These are phyloP conservation scores for Drosophila nigromelanica DNA, from an alignment of 1,140 invertebrate species.

Conservation along the genomic window DNA sequence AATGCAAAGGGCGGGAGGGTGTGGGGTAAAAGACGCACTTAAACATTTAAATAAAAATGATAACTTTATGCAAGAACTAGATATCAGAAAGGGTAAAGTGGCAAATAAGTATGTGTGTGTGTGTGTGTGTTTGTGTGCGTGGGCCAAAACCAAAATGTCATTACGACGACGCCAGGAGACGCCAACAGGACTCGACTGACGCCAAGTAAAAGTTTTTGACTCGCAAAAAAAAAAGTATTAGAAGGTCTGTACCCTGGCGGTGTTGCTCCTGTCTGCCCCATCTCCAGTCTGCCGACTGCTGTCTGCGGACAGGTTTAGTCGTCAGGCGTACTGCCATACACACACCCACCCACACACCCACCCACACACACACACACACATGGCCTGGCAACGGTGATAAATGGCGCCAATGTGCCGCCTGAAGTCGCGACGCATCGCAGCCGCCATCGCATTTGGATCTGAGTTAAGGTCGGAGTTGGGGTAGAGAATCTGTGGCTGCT, in stretches of 20 bases:
- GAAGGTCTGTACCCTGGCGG: conserved; percentile 43
- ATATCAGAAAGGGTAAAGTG: conserved; percentile 59
- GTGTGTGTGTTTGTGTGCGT: conserved; percentile 31
- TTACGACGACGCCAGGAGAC: conserved; percentile 66
- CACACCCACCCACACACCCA: conserved; percentile 10
- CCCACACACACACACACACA: conserved; percentile 41
- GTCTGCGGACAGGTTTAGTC: conserved; percentile 75
- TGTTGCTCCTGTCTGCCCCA: conserved; percentile 25
- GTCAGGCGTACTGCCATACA: no score
- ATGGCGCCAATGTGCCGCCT: conserved; percentile 83
- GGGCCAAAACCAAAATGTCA: conserved; percentile 68
- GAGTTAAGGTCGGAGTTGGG: conserved; percentile 3
- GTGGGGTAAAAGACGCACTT: conserved; percentile 47
- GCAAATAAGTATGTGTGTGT: conserved; percentile 28
- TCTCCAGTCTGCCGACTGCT: conserved; percentile 27
- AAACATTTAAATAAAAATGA: conserved; percentile 82
- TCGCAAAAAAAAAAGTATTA: conserved; percentile 49
- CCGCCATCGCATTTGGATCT: conserved; percentile 47
- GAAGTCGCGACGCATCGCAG: conserved; percentile 72
- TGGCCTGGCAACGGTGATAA: conserved; percentile 81
- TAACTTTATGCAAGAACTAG: conserved; percentile 71
- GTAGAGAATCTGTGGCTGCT: conserved; percentile 47
- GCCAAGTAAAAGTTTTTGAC: conserved; percentile 79
- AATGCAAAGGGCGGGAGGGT: not conserved
- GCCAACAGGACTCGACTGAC: conserved; percentile 67